Percentiles rank a stretch among this genome's conserved stretches.
These are phyloP conservation scores for Phalloptychus januarius DNA, from an alignment of 2,797 vertebrate genomes.

Conservation along the genomic window DNA sequence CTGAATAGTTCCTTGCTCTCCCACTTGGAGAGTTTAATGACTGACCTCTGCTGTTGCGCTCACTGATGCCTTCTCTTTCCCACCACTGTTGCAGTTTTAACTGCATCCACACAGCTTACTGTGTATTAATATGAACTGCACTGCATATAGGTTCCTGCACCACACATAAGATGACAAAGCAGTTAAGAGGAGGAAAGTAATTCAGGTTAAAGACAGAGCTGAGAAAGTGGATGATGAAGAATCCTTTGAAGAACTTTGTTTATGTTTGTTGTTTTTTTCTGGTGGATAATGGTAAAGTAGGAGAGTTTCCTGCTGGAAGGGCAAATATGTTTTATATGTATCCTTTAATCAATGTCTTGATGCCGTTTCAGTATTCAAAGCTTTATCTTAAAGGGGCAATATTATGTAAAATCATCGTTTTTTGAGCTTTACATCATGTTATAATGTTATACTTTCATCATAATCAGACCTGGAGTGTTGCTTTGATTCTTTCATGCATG, in stretches of 20 bases:
- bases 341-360: constrained; percentile 3
- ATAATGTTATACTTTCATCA: no score
- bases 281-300: constrained; percentile 16
- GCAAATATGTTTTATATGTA: constrained; percentile 6
- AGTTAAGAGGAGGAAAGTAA: constrained; percentile 16
- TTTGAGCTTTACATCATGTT: no score
- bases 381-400: constrained; percentile 2
- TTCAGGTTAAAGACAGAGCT: constrained; percentile 7
- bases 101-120: constrained; percentile 39
- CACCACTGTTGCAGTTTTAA: constrained; percentile 41
- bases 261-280: constrained; percentile 13
- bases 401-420: no score
- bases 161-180: constrained; percentile 47
- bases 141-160: constrained; percentile 22
- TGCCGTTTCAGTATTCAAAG: constrained; percentile 54
- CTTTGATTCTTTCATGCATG: no score
- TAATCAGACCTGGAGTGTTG: no score
- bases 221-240: constrained; percentile 20
- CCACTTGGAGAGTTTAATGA: constrained; percentile 12
- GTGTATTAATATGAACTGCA: constrained; percentile 25
- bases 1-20: constrained; percentile 55
- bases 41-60: constrained; percentile 52
- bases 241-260: constrained; percentile 16
- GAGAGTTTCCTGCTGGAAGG: constrained; percentile 6
- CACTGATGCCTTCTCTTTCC: constrained; percentile 65